phyloP scores from a whole-genome alignment of 2,797 vertebrate species.

The Fundulus diaphanus region DNA sequence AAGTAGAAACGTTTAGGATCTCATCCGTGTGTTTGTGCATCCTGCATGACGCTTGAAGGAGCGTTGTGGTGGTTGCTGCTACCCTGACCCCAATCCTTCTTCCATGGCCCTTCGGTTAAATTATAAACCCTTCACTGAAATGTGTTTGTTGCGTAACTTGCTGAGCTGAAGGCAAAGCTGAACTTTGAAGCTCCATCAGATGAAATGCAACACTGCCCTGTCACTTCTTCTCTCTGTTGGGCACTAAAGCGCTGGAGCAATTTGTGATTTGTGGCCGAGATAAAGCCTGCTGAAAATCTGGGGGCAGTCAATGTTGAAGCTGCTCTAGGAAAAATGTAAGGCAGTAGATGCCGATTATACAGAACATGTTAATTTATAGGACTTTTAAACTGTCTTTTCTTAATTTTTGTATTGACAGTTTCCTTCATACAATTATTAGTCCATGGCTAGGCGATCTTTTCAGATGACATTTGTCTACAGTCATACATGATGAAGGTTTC shows the following conservation, averaged over 20 bases:
- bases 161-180: slow-evolving; percentile 48
- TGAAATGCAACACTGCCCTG: slow-evolving; percentile 36
- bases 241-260: slow-evolving; percentile 17
- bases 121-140: slow-evolving; percentile 54
- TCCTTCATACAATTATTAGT: neutral
- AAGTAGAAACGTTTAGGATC: neutral
- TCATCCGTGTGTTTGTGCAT: neutral
- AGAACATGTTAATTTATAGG: too few relatives aligned
- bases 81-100: slow-evolving; percentile 62
- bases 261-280: slow-evolving; percentile 5
- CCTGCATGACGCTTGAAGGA: slow-evolving; percentile 20
- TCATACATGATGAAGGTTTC: neutral
- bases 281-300: neutral
- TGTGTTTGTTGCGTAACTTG: slow-evolving; percentile 51
- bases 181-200: slow-evolving; percentile 63
- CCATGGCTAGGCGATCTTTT: neutral
- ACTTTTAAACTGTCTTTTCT: too few relatives aligned
- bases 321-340: neutral
- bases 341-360: neutral
- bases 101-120: slow-evolving; percentile 50
- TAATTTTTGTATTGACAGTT: neutral
- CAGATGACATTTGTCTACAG: neutral
- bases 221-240: slow-evolving; percentile 32
- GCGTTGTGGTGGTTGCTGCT: slow-evolving; percentile 42
- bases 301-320: neutral